A percentile compares a stretch with the other conserved stretches of the same genome.
These are phyloP conservation scores for Drosophila melanosoma DNA, from an alignment of 2,888 invertebrate genomes.

Conservation along the genomic window DNA sequence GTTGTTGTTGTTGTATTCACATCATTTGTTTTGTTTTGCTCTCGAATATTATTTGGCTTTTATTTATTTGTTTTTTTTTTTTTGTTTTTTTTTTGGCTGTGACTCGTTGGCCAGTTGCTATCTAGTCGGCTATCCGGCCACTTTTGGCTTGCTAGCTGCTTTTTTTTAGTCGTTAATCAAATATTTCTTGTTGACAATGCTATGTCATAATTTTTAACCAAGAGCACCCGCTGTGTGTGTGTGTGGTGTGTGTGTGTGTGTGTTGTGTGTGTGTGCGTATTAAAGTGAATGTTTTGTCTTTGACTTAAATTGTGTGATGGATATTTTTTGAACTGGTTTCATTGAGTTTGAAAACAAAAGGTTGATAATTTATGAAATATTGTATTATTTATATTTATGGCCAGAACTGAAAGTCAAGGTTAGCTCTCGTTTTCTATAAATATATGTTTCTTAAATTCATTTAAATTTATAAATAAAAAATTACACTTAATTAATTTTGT, in stretches of 20 bases:
- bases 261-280: background rate
- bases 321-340: conserved; percentile 59
- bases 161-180: conserved; percentile 75
- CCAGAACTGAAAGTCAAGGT: background rate
- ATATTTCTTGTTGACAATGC: conserved; percentile 75
- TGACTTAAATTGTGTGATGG: conserved; percentile 30
- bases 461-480: background rate
- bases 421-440: background rate
- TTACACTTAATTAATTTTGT: background rate
- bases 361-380: conserved; percentile 2
- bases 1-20: conserved; percentile 3
- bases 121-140: conserved; percentile 27
- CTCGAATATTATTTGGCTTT: conserved; percentile 32
- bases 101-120: conserved; percentile 24
- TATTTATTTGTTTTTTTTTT: conserved; percentile 38
- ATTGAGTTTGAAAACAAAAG: conserved; percentile 18
- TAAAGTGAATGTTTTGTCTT: conserved; percentile 19
- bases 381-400: background rate
- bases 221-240: conserved; percentile 69
- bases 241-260: conserved; percentile 28
- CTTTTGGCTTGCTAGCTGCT: conserved; percentile 37
- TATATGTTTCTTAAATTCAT: background rate
- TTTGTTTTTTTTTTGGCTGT: conserved; percentile 17
- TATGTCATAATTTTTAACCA: conserved; percentile 77
- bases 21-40: conserved; percentile 39